phyloP scores from a whole-genome alignment of 2,113 vertebrate species.

The Aix galericulata region DNA sequence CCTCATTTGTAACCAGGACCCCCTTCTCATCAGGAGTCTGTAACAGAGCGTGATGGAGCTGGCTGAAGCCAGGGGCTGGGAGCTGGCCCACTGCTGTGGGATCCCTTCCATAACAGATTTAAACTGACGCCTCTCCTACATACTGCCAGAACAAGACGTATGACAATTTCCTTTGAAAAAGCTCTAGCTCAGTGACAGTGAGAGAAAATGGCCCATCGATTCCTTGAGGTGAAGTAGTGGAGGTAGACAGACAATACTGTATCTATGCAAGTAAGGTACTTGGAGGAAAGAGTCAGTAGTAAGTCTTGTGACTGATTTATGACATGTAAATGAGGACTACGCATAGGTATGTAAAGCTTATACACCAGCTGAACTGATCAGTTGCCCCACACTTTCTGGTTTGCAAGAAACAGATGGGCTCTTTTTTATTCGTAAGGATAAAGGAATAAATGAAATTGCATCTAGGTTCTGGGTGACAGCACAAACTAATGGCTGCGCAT shows the following conservation, averaged over 20 bases:
- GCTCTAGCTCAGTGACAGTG: neutral
- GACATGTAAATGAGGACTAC: neutral
- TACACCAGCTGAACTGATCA: neutral
- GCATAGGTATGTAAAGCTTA: neutral
- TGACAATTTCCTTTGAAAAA: neutral
- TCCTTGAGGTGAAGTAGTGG: neutral
- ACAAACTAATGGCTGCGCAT: neutral
- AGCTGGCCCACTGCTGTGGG: rapidly evolving
- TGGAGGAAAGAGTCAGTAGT: neutral
- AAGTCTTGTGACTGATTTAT: neutral
- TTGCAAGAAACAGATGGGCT: neutral
- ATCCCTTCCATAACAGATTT: neutral
- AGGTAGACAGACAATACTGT: neutral
- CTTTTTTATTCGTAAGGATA: neutral
- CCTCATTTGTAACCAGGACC: neutral
- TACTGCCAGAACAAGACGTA: neutral
- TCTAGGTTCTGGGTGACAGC: neutral
- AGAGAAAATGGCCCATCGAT: neutral
- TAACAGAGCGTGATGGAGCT: neutral
- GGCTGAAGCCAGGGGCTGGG: neutral
- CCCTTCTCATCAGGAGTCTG: neutral
- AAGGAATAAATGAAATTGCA: neutral
- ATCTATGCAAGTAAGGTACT: neutral
- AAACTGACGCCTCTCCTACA: neutral
- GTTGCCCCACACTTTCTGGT: neutral